A percentile compares a stretch with the other conserved stretches of the same genome.
Evolutionary conservation across 2,113 vertebrate genomes (phyloP).

Genomic region (Caracal caracal): DNA sequence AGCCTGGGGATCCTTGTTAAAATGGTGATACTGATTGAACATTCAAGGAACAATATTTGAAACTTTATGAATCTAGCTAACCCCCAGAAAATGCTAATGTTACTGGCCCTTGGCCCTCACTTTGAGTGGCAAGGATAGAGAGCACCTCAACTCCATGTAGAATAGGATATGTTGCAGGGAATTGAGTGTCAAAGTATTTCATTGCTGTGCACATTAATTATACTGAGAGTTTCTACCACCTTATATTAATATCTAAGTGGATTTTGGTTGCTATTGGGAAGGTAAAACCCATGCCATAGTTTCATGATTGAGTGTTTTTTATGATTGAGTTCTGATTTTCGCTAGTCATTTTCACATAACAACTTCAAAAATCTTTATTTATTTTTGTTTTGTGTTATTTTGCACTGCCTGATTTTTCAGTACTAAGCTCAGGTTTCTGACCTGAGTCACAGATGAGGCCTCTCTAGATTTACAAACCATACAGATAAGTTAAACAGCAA

Average conservation of each 20-base stretch:
- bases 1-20: background rate
- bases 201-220: background rate
- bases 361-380: background rate
- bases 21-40: background rate
- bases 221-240: background rate
- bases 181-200: background rate
- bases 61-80: background rate
- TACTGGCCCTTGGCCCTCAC: background rate
- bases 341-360: background rate
- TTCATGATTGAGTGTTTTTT: background rate
- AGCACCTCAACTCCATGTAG: background rate
- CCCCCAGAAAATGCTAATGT: background rate
- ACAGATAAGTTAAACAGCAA: background rate
- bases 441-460: background rate
- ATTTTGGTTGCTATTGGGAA: background rate
- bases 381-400: slow-evolving; percentile 29
- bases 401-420: background rate
- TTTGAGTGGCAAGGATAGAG: background rate
- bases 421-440: background rate
- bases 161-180: background rate
- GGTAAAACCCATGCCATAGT: background rate
- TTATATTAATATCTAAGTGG: background rate
- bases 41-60: background rate
- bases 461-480: background rate
- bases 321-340: slow-evolving; percentile 2